Conservation (phyloP, 2,113 vertebrate species). For the Pongo pygmaeus region DNA sequence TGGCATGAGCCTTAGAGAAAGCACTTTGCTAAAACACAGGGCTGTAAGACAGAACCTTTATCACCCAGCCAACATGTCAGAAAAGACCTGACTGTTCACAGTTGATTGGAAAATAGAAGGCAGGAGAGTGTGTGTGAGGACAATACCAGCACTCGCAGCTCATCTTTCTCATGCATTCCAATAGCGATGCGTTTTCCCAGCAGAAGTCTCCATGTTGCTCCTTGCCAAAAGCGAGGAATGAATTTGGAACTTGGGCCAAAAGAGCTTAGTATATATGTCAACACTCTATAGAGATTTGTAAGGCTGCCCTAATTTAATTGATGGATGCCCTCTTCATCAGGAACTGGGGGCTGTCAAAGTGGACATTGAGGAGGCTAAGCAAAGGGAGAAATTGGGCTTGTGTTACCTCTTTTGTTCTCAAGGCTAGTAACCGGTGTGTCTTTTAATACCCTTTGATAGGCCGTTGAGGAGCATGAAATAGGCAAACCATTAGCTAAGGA, state of each 20-base stretch:
- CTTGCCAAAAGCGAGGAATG: constrained; percentile 16
- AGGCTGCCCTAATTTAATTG: not conserved
- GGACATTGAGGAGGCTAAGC: not conserved
- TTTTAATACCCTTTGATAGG: not conserved
- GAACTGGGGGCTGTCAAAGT: not conserved
- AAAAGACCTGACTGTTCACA: not conserved
- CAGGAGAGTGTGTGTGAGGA: not conserved
- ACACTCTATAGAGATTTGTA: not conserved
- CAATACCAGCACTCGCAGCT: rapidly evolving
- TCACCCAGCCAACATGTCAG: not conserved
- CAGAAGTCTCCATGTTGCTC: not conserved
- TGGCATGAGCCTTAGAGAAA: not conserved
- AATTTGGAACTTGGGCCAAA: constrained; percentile 25
- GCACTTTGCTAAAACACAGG: not conserved
- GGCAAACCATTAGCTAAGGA: not conserved
- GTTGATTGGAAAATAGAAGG: constrained; percentile 4
- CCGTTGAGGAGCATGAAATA: not conserved
- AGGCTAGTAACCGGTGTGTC: not conserved
- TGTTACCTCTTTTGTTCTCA: not conserved
- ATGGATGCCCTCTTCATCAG: not conserved
- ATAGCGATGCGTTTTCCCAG: not conserved
- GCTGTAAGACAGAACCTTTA: not conserved
- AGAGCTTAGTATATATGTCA: constrained; percentile 34
- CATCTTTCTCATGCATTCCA: not conserved
- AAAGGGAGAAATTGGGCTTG: not conserved